These are phyloP conservation scores for Gymnocephalus cernua DNA, from an alignment of 2,113 vertebrate genomes.

Conservation along the genomic window DNA sequence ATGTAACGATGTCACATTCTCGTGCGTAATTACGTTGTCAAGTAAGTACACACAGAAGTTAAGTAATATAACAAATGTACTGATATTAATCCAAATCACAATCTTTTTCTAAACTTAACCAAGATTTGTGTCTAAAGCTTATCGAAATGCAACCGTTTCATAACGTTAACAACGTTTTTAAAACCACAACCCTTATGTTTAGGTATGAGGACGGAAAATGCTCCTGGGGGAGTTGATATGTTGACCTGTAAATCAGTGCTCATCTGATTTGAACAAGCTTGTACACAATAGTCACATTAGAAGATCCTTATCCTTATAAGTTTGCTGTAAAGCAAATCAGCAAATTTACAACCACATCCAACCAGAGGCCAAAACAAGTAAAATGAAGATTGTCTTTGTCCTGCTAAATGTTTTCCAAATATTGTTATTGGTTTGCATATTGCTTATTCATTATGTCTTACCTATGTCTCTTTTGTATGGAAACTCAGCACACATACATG, in stretches of 20 bases:
- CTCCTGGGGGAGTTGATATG: not conserved
- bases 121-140: too few species aligned
- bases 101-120: too few species aligned
- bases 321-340: not conserved
- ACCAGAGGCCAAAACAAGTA: not conserved
- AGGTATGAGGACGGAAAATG: too few species aligned
- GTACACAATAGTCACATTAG: not conserved
- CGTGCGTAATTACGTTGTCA: too few species aligned
- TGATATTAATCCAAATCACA: too few species aligned
- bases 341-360: not conserved
- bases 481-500: not conserved
- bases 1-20: too few species aligned
- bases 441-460: not conserved
- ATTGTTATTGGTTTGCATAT: not conserved
- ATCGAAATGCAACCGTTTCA: too few species aligned
- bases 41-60: too few species aligned
- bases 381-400: not conserved
- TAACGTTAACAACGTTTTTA: too few species aligned
- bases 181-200: too few species aligned
- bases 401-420: not conserved
- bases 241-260: not conserved
- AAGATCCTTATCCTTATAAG: not conserved
- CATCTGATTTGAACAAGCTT: not conserved
- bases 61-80: too few species aligned
- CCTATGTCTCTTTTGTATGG: not conserved